Percentiles rank a stretch among this genome's conserved stretches.
phyloP scores from a whole-genome alignment of 2,888 invertebrate genomes.

The Tinea trinotella region DNA sequence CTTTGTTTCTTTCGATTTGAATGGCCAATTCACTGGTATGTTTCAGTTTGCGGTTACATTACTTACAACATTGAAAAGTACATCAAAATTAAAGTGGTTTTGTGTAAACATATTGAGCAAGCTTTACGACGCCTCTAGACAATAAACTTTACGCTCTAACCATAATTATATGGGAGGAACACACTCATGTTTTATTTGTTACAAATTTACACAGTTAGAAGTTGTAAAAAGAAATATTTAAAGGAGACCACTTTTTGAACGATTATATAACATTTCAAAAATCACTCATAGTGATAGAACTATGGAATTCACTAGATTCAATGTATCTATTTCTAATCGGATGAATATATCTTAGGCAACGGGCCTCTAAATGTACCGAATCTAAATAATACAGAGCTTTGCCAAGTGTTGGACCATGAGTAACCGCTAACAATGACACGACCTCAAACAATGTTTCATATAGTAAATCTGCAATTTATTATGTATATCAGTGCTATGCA shows the following conservation, averaged over 20 bases:
- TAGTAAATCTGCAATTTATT: slow-evolving; percentile 5
- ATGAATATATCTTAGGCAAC: slow-evolving; percentile 20
- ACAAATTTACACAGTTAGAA: background rate
- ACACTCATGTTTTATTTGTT: background rate
- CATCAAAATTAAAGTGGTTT: background rate
- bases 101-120: background rate
- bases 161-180: too few relatives aligned
- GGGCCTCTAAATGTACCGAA: slow-evolving; percentile 42
- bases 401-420: slow-evolving; percentile 46
- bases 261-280: too few relatives aligned
- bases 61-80: background rate
- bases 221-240: too few relatives aligned
- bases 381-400: slow-evolving; percentile 47
- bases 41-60: background rate
- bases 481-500: background rate
- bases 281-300: background rate
- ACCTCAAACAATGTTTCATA: slow-evolving; percentile 27
- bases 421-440: slow-evolving; percentile 34
- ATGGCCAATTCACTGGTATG: slow-evolving; percentile 2
- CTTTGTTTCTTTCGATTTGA: background rate
- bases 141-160: too few relatives aligned
- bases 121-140: background rate
- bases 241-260: too few relatives aligned
- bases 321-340: slow-evolving; percentile 16
- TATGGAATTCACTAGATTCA: background rate